Evolutionary conservation across 2,888 invertebrate genomes (phyloP), one percentile per base, ranked within the genome.

Genomic region (Heteromyza rotundicornis): DNA sequence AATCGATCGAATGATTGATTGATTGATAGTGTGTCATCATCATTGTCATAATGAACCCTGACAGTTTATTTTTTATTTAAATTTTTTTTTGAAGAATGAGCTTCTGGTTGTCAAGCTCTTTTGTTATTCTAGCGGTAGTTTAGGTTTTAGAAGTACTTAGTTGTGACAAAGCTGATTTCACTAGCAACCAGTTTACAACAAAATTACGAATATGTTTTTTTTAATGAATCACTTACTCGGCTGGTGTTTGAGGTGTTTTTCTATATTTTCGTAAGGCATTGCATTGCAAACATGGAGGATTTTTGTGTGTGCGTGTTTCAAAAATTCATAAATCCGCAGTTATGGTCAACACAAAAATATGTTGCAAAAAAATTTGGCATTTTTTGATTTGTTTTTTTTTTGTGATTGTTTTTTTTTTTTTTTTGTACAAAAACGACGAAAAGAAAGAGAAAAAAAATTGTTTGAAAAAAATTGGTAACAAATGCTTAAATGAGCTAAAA

Each of bases 181-280:
- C 54, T 60, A 44, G 56, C 56, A 56, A 53, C 51, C 60, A 44
- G 20, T n/a, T 44, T 24, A 53, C 49, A 57, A 47, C 47, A 61
- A 53, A 40, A 47, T 47, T 19, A 47, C 47, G 47, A n/a, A 47
- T 47, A 47, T 47, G n/a, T n/a, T n/a, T n/a, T n/a, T n/a, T n/a
- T 20, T 47, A 19, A 47, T 47, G 19, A 2, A 47, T 70, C 68
- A 81, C 81, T 81, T 81, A 81, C 81, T 81, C 81, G 81, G 81
- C 81, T 81, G 81, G 81, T 80, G 81, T 81, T 76, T 81, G 81
- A 80, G 81, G 81, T 79, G 80, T 77, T 81, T 81, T 81, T 81
- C 81, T 81, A 78, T 64, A 78, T 55, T 63, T 59, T 59, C 32
- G 77, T 76, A 75, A 72, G 72, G 74, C 76, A 72, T 72, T 67